These are phyloP conservation scores for Dynastes grantii DNA, from an alignment of 2,888 invertebrate species.

Conservation along the genomic window DNA sequence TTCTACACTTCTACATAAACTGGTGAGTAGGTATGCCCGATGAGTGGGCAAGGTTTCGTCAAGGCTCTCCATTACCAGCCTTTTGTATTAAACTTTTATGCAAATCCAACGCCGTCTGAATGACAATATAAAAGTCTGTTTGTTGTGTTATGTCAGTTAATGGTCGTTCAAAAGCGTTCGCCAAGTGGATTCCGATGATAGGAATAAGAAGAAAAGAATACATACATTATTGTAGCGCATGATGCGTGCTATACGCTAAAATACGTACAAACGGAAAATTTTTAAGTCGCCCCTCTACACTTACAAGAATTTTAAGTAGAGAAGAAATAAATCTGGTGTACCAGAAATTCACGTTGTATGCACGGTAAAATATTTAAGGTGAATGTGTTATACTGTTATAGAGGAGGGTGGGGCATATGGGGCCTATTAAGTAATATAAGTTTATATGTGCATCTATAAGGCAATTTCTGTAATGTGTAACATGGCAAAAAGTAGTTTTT, in stretches of 20 bases:
- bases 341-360: no score
- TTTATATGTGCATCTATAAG: no score
- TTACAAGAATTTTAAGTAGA: no score
- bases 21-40: neutral
- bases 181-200: conserved; percentile 16
- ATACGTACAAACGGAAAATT: neutral
- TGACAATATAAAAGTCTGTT: conserved; percentile 28
- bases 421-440: no score
- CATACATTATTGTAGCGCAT: neutral
- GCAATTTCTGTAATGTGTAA: no score
- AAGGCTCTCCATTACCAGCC: conserved; percentile 26
- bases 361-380: no score
- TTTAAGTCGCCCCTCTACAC: neutral
- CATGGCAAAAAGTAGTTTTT: no score
- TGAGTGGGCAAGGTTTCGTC: conserved; percentile 41
- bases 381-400: no score
- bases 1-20: neutral
- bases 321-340: no score
- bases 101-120: conserved; percentile 33
- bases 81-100: no score
- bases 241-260: neutral
- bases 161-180: conserved; percentile 4
- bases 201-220: neutral
- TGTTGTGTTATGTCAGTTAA: conserved; percentile 17
- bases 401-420: no score